Base-by-base conservation (phyloP, 1,140 invertebrate genomes). In the Zaprionus gabonicus region DNA sequence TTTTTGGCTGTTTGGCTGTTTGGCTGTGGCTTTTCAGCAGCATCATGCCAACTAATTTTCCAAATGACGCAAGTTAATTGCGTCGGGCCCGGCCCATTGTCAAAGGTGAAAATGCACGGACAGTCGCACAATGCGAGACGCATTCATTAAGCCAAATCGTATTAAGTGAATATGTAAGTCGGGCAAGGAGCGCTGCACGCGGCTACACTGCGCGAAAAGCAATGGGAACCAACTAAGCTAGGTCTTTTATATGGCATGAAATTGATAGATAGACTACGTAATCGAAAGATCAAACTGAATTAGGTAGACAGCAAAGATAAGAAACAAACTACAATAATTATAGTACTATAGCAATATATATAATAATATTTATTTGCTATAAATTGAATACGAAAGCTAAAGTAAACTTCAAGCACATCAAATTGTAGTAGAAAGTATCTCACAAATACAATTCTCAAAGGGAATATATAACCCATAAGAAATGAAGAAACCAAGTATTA, bases 1-100 rank as follows among this genome's bases (percentile, higher is more conserved):
- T 31, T 6, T 25, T 41, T 17, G 20, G 27, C 15, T 41, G 13
- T 38, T 12, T 12, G 23, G 23, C 36, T 38, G 36, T 15, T 31
- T 20, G 44, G 17, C 46, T 34, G 23, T 51, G 20, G 2, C 56
- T 80, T 76, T 83, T 87, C 62, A 78, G 81, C 85, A 88, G 72
- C 85, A 88, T 88, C 85, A 90, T 90, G 85, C 67, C 81, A 81
- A 79, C 85, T 85, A 88, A 90, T 84, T 88, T 88, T 84, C 84
- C 79, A 90, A 81, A 88, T 88, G 81, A 90, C 81, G 85, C 81
- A 88, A 84, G 85, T 84, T 84, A 88, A 88, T 84, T 88, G 81
- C 75, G 65, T 69, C 58, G 71, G 55, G 55, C 70, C 15, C 68
- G 71, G 73, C 71, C 80, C 76, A 77, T 86, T 87, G 83, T 85